Percentiles rank a stretch among this genome's conserved stretches.
phyloP scores from a whole-genome alignment of 2,888 invertebrate species.

The Tryphoninae sp. region DNA sequence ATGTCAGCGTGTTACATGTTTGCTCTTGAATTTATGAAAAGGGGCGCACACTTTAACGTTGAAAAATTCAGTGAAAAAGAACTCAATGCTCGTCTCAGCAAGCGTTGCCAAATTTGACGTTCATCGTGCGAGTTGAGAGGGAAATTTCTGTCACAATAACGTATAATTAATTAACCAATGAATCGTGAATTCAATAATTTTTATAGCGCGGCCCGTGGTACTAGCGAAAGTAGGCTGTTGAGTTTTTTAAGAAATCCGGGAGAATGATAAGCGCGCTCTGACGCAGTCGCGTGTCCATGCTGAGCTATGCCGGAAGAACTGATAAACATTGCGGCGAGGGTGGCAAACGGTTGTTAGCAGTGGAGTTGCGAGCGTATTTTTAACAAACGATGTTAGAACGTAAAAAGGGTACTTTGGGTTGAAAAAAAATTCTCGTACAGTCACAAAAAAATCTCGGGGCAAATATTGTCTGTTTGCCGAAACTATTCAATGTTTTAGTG shows the following conservation, averaged over 20 bases:
- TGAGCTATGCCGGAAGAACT: slow-evolving; percentile 26
- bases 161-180: not conserved
- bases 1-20: not conserved
- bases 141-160: slow-evolving; percentile 4
- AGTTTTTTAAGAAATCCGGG: not conserved
- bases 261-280: not conserved
- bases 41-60: not conserved
- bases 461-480: not conserved
- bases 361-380: slow-evolving; percentile 1
- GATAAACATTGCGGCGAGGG: slow-evolving; percentile 41
- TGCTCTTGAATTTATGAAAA: not conserved
- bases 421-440: not conserved
- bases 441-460: not conserved
- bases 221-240: not conserved
- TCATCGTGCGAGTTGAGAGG: not conserved
- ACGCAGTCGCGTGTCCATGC: slow-evolving; percentile 6
- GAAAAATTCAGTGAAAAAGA: not conserved
- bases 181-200: slow-evolving; percentile 11
- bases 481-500: not conserved
- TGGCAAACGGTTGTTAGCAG: slow-evolving; percentile 23
- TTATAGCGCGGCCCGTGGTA: not conserved
- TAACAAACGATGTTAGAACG: slow-evolving; percentile 15
- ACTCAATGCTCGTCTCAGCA: slow-evolving; percentile 25
- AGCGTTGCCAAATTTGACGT: slow-evolving; percentile 16
- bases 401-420: slow-evolving; percentile 17